Evolutionary conservation across 2,113 vertebrate genomes (phyloP).

Genomic region (Upupa epops): DNA sequence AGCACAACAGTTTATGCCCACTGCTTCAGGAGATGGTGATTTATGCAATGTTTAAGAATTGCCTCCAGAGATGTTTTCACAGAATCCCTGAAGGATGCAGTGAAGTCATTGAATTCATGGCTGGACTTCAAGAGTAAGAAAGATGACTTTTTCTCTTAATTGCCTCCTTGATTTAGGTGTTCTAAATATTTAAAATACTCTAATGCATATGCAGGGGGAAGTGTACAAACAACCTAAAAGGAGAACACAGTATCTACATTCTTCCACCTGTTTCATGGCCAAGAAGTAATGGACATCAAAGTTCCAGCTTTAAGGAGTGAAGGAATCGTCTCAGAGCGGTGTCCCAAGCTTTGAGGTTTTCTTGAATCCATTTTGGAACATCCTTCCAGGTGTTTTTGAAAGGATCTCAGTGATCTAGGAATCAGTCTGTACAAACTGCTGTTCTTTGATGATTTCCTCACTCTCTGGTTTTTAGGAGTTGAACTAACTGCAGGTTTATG

Average conservation of each 20-base stretch:
- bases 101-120: neutral
- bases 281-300: neutral
- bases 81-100: neutral
- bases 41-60: neutral
- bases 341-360: neutral
- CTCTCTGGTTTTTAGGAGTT: conserved; percentile 24
- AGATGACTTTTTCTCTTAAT: neutral
- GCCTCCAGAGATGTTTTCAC: neutral
- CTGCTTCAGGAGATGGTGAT: neutral
- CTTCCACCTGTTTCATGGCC: neutral
- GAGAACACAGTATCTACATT: neutral
- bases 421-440: neutral
- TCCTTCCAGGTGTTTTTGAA: conserved; percentile 22
- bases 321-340: neutral
- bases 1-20: neutral
- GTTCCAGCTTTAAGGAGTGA: neutral
- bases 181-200: neutral
- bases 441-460: conserved; percentile 28
- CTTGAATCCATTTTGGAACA: neutral
- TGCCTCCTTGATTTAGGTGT: neutral
- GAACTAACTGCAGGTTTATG: conserved; percentile 35
- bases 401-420: conserved; percentile 36
- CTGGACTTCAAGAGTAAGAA: neutral
- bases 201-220: neutral
- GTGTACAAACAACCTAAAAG: neutral